Evolutionary conservation across 2,888 invertebrate genomes (phyloP).

Genomic region (Encarsia formosa): DNA sequence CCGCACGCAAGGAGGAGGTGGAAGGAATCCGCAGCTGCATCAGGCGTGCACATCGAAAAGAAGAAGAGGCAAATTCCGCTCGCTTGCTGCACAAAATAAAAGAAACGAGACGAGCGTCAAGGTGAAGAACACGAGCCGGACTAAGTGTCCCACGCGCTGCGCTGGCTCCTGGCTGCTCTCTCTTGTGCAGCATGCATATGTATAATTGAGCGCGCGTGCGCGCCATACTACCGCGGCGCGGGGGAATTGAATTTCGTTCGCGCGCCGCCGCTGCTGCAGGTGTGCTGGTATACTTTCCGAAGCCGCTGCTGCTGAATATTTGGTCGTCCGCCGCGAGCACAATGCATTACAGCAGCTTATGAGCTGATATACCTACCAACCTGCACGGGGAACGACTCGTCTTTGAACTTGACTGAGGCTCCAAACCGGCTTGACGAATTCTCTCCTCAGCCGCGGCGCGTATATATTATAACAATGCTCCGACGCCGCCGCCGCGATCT

Average conservation of each 20-base stretch:
- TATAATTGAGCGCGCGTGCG: conserved; percentile 27
- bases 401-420: conserved; percentile 21
- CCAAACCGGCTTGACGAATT: conserved; percentile 26
- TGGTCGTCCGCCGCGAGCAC: not conserved
- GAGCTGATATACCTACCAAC: not conserved
- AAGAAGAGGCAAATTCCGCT: conserved; percentile 19
- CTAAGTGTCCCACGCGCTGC: conserved; percentile 26
- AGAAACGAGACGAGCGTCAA: conserved; percentile 29
- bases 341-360: not conserved
- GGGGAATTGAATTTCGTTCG: conserved; percentile 23
- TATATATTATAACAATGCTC: conserved; percentile 17
- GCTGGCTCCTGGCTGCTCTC: conserved; percentile 19
- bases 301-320: conserved; percentile 7
- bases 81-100: conserved; percentile 17
- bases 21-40: conserved; percentile 17
- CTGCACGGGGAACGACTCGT: conserved; percentile 7
- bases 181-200: conserved; percentile 21
- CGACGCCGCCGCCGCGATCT: not conserved
- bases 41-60: conserved; percentile 3
- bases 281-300: conserved; percentile 20
- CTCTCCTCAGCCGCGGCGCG: no score
- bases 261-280: conserved; percentile 1
- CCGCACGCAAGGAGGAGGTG: conserved; percentile 8
- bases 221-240: no score
- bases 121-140: conserved; percentile 25